Conservation (phyloP, 2,113 vertebrate species). For the Silurus glanis region DNA sequence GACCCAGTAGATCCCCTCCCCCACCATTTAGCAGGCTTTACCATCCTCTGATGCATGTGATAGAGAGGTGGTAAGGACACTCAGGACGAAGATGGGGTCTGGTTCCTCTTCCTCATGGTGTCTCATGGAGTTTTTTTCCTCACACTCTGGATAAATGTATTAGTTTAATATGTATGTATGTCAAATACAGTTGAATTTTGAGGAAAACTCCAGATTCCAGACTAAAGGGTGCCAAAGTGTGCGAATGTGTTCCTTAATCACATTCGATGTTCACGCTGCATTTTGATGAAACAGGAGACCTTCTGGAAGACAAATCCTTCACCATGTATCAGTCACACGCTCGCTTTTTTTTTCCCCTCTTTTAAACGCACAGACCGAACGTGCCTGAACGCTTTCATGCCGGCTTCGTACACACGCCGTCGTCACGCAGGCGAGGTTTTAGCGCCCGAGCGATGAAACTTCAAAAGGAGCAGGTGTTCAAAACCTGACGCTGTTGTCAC, state of each 20-base stretch:
- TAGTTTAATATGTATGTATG: too few relatives aligned
- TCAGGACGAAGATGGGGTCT: too few relatives aligned
- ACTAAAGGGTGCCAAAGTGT: background rate
- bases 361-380: conserved; percentile 32
- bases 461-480: conserved; percentile 52
- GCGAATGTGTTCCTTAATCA: background rate
- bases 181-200: too few relatives aligned
- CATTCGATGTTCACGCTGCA: conserved; percentile 8
- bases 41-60: too few relatives aligned
- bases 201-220: background rate
- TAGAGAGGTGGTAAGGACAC: too few relatives aligned
- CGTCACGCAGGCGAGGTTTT: conserved; percentile 47
- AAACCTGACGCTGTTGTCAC: conserved; percentile 49
- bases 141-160: too few relatives aligned
- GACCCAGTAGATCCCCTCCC: too few relatives aligned
- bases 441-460: conserved; percentile 24
- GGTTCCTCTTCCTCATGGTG: too few relatives aligned
- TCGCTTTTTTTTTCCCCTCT: conserved; percentile 11
- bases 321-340: conserved; percentile 48
- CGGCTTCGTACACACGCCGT: conserved; percentile 43
- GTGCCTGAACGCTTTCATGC: conserved; percentile 48
- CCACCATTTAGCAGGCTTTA: too few relatives aligned
- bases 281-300: conserved; percentile 35
- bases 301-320: conserved; percentile 47
- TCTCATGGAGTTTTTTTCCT: too few relatives aligned